Percentiles rank a stretch among this genome's conserved stretches.
phyloP scores from a whole-genome alignment of 2,113 vertebrate species.

The Sinocyclocheilus anshuiensis region DNA sequence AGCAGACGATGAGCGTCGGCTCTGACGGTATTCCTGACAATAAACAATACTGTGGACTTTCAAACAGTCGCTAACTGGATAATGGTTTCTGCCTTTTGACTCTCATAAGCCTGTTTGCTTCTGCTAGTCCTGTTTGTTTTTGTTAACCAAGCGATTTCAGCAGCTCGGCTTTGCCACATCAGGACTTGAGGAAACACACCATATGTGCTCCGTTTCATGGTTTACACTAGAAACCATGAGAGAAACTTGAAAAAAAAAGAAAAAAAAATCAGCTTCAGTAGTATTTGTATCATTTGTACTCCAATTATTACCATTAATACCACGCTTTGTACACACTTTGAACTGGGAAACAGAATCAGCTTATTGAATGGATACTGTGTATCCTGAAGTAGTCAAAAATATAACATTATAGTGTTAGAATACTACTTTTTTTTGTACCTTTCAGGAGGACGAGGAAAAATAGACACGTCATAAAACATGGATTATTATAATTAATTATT shows the following conservation, averaged over 20 bases:
- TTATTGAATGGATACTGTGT: conserved; percentile 98
- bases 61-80: conserved; percentile 40
- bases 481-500: conserved; percentile 65
- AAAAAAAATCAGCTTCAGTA: conserved; percentile 76
- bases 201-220: conserved; percentile 63
- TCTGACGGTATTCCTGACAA: background rate
- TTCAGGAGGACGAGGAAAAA: conserved; percentile 86
- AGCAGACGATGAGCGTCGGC: too few relatives aligned
- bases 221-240: conserved; percentile 63
- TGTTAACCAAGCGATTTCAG: conserved; percentile 14
- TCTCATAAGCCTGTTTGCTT: background rate
- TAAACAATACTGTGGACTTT: conserved; percentile 48
- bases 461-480: conserved; percentile 76
- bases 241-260: conserved; percentile 63
- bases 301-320: conserved; percentile 67
- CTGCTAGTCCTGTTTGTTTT: conserved; percentile 36
- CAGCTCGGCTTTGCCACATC: conserved; percentile 62
- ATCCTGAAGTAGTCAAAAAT: conserved; percentile 95
- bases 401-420: conserved; percentile 93
- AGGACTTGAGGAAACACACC: conserved; percentile 65
- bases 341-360: conserved; percentile 91
- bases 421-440: conserved; percentile 92
- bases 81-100: conserved; percentile 39
- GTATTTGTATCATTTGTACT: conserved; percentile 72
- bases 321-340: conserved; percentile 76